Evolutionary conservation across 2,888 invertebrate genomes (phyloP), one percentile per base, ranked within the genome.

Genomic region (Bellardia pandia): DNA sequence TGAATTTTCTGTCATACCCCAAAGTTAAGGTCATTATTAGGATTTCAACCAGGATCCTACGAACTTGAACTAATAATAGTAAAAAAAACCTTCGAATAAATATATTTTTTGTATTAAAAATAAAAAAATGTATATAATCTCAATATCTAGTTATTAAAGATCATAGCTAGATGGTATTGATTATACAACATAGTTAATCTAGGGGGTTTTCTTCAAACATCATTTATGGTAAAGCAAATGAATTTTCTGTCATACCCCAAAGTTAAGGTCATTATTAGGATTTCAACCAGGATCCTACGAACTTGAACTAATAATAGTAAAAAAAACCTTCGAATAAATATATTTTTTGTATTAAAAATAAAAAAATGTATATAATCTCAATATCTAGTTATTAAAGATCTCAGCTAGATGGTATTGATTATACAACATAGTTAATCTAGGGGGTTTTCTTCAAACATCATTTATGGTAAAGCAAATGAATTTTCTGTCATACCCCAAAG

Each of bases 1-100:
- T n/a, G n/a, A n/a, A n/a, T n/a, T 89, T 90, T 91, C 91, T 91
- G 91, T 91, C 91, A 74, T 51, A 86, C 91, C 89, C 90, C 91
- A 85, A 42, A 2, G 0, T 60, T 40, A 48, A 2, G 9, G 23
- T 37, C 37, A 2, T 37, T 2, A 37, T 14, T 2, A 13, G 2
- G 66, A 64, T 64, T 76, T 48, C 51, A 71, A 68, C 51, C 23
- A 16, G 7, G 30, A 4, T 33, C 30, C 53, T 40, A 69, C 7
- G 3, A 13, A 33, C 3, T 8, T 23, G 6, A 56, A 66, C n/a
- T 30, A 7, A 7, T 1, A 8, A 16, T n/a, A n/a, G n/a, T n/a
- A n/a, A n/a, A n/a, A n/a, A n/a, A n/a, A n/a, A n/a, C n/a, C n/a
- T n/a, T n/a, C n/a, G n/a, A n/a, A n/a, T n/a, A n/a, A n/a, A n/a